These are phyloP conservation scores for Diarsia mendica DNA, from an alignment of 2,888 invertebrate genomes.

Conservation along the genomic window DNA sequence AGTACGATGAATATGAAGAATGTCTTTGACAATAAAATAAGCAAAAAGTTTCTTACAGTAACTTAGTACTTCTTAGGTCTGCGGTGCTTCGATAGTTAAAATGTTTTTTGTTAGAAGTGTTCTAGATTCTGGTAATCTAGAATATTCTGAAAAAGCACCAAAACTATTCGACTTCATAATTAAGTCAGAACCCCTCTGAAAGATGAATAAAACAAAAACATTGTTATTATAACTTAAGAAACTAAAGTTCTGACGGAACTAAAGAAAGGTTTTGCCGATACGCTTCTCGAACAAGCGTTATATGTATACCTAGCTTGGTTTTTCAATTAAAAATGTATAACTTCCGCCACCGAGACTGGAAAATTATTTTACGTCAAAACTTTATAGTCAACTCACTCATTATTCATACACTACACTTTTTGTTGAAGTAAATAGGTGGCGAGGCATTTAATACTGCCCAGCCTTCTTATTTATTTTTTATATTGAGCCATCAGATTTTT, in stretches of 20 bases:
- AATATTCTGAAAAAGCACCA: neutral
- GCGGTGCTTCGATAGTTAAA: neutral
- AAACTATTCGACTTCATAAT: neutral
- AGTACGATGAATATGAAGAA: conserved; percentile 20
- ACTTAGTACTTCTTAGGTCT: conserved; percentile 20
- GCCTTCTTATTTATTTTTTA: neutral
- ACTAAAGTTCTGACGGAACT: conserved; percentile 23
- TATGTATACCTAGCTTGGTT: conserved; percentile 24
- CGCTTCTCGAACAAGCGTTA: conserved; percentile 39
- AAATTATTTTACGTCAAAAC: conserved; percentile 50
- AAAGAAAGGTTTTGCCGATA: conserved; percentile 44
- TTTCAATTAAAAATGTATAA: conserved; percentile 57
- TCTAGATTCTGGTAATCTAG: neutral
- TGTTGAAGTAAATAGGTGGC: conserved; percentile 7
- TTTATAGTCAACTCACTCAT: conserved; percentile 39
- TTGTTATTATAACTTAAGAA: conserved; percentile 28
- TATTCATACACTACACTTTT: conserved; percentile 50
- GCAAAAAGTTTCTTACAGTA: conserved; percentile 22
- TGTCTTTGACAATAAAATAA: conserved; percentile 24
- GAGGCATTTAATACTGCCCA: conserved; percentile 1
- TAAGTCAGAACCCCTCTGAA: neutral
- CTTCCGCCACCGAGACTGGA: conserved; percentile 39
- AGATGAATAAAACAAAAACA: conserved; percentile 2
- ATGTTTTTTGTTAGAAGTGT: neutral
- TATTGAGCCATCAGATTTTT: neutral